A percentile compares a stretch with the other conserved stretches of the same genome.
phyloP scores from a whole-genome alignment of 2,113 vertebrate genomes.

The Columba janthina region DNA sequence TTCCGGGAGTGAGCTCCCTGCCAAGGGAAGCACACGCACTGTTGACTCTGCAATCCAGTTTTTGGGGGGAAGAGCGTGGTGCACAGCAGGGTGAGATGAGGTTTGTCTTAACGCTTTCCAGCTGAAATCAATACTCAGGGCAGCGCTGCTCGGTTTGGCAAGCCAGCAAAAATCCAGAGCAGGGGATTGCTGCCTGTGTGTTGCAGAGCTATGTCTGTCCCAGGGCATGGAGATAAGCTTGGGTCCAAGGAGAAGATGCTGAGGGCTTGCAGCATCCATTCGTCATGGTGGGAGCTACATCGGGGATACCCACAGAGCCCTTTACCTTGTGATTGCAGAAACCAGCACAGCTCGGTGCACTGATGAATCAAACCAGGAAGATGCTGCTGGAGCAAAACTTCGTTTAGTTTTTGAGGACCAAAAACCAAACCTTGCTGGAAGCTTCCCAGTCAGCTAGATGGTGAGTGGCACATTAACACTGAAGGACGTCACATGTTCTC shows the following conservation, averaged over 20 bases:
- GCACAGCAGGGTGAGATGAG: background rate
- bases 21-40: background rate
- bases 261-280: background rate
- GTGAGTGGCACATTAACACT: rapidly evolving
- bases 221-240: background rate
- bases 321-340: background rate
- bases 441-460: background rate
- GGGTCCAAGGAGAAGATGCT: background rate
- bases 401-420: background rate
- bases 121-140: background rate
- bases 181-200: background rate
- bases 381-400: background rate
- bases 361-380: background rate
- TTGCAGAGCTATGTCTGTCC: background rate
- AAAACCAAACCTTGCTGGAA: background rate
- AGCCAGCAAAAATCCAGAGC: background rate
- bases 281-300: background rate
- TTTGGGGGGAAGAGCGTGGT: background rate
- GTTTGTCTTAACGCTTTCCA: background rate
- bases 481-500: background rate
- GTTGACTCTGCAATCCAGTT: background rate
- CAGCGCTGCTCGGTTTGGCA: rapidly evolving
- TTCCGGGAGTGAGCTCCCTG: background rate
- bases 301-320: background rate
- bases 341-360: background rate